Evolutionary conservation across 2,888 invertebrate species (phyloP), one percentile per base, ranked within the genome.

Genomic region (Xestia xanthographa): DNA sequence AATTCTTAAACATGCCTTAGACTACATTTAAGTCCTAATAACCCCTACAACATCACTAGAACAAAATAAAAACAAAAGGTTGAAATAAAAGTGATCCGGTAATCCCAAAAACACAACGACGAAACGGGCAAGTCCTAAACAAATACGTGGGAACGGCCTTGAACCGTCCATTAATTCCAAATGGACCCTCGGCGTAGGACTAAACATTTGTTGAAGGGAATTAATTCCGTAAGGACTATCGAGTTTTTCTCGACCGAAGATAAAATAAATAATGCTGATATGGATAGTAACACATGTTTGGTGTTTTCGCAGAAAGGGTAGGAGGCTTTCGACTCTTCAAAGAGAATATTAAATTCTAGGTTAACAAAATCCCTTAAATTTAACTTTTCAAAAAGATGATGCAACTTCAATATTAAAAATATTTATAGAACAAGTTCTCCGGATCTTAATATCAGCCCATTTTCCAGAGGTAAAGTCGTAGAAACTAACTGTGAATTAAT

Each of bases 181-280:
- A 86, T 84, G 81, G 85, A 85, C 88, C 82, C 82, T 86, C 67
- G 80, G 80, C 78, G 77, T 84, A 75, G 78, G 75, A 75, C 86
- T 82, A 78, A 83, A 85, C 88, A 86, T 88, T 87, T 84, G 84
- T 77, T 81, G 82, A 83, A 83, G 83, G 80, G 80, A 86, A 88
- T 88, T 87, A 85, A 85, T 82, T 87, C 83, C 73, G 79, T 76
- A 67, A 79, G 81, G 81, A 77, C 74, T 82, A 82, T 87, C 70
- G 81, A 83, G 77, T 83, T 80, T 80, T 75, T 63, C 66, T 73
- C 53, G 43, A 58, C n/a, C 41, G 58, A 60, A 74, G 72, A 81
- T 77, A 80, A 82, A 84, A 74, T 80, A 80, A 72, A 77, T 77
- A 69, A 77, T 74, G 58, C 68, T 45, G 56, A 60, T 66, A 72